These are phyloP conservation scores for Rhinopithecus roxellana DNA, from an alignment of 2,113 vertebrate genomes.

Conservation along the genomic window DNA sequence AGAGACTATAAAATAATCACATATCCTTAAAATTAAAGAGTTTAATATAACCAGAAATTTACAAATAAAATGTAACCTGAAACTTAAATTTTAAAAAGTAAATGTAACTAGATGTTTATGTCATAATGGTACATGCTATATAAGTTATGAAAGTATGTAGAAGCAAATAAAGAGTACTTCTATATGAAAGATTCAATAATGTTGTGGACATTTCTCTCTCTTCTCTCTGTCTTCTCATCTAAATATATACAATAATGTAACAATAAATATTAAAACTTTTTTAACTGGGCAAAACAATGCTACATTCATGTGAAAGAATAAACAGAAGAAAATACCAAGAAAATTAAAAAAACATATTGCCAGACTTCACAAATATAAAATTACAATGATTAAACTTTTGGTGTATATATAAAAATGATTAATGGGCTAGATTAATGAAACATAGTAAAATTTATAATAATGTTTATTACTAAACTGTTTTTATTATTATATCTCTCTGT, in stretches of 20 bases:
- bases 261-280: background rate
- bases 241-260: background rate
- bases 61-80: background rate
- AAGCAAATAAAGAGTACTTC: background rate
- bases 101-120: background rate
- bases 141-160: background rate
- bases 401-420: background rate
- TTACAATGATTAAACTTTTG: background rate
- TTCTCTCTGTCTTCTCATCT: background rate
- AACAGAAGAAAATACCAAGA: background rate
- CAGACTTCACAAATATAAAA: background rate
- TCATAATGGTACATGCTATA: background rate
- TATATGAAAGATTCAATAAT: background rate
- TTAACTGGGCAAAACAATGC: background rate
- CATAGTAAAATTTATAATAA: background rate
- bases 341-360: background rate
- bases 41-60: background rate
- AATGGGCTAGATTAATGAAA: background rate
- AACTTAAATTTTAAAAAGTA: background rate
- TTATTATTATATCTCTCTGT: background rate
- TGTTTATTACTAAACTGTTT: conserved; percentile 2
- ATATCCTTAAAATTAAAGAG: background rate
- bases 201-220: background rate
- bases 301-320: background rate
- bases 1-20: background rate